phyloP scores from a whole-genome alignment of 2,797 vertebrate species.

The Rousettus madagascariensis region DNA sequence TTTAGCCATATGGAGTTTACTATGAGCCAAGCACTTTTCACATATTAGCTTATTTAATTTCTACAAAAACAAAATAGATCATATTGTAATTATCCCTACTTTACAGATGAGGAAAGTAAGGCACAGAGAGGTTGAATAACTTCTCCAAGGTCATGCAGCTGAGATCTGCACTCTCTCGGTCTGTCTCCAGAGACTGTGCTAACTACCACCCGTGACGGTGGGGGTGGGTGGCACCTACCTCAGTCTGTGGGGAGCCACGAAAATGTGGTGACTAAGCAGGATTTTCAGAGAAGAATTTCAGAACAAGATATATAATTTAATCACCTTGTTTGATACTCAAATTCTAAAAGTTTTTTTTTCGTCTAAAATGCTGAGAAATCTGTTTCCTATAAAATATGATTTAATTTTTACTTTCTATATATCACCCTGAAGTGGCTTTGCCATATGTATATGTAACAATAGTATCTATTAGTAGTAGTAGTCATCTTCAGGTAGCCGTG shows the following conservation, averaged over 20 bases:
- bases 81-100: neutral
- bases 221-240: no score
- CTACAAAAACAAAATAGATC: neutral
- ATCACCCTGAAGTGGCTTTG: neutral
- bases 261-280: neutral
- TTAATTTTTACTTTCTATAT: neutral
- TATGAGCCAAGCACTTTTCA: neutral
- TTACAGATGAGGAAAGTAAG: neutral
- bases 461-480: neutral
- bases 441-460: neutral
- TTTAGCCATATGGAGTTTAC: neutral
- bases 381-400: neutral
- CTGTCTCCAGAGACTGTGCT: neutral
- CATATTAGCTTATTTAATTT: neutral
- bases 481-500: neutral
- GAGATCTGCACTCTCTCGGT: neutral
- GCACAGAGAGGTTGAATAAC: neutral
- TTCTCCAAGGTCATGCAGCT: neutral
- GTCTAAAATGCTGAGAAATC: neutral
- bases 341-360: neutral
- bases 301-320: neutral
- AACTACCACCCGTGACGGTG: no score
- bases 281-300: neutral
- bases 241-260: neutral
- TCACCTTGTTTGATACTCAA: neutral